Base-by-base conservation (phyloP, 2,797 vertebrate species). In the Mus spretus region DNA sequence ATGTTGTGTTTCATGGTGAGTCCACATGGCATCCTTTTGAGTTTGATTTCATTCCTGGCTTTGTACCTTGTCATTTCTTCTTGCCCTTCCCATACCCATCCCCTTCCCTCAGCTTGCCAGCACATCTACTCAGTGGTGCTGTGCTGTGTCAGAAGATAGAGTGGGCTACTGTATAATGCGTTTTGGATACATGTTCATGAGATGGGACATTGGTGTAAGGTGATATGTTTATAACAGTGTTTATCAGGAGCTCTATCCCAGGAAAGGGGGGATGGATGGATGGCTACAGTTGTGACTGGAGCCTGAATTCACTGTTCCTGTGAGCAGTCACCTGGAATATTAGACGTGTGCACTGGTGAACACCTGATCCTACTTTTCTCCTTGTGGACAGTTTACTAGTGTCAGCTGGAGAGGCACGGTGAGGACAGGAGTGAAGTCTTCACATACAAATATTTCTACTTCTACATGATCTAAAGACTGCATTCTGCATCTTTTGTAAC, bases 401-500 rank as follows among this genome's bases (percentile, higher is more conserved):
- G 97, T 98, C 94, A 0, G 97, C 97, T 97, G 97, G 96, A 82
- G 89, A 83, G 90, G 97, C 92, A 37, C 81, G 92, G 95, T 97
- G 94, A 95, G 96, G 98, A 97, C 93, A 98, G 84, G 97, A 98
- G 97, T 97, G 90, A 97, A 98, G 96, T 97, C 98, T 98, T 98
- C 97, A 97, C 97, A 96, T 98, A 96, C 77, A 89, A 96, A 61
- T 98, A 96, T 94, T 98, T 98, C 98, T 98, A 97, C 97, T 97
- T 98, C 0, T 98, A 95, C 98, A 84, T 98, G 97, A 95, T 94
- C 97, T 98, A 96, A 98, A 98, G 88, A 98, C 97, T 96, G 95
- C 89, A 22, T 98, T 95, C 98, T 98, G 97, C 97, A 98, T 98
- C 98, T 97, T 97, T 98, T 96, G 95, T 98, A 98, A 98, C 98